Percentiles rank a stretch among this genome's conserved stretches.
phyloP scores from a whole-genome alignment of 2,797 vertebrate genomes.

The Esox masquinongy region DNA sequence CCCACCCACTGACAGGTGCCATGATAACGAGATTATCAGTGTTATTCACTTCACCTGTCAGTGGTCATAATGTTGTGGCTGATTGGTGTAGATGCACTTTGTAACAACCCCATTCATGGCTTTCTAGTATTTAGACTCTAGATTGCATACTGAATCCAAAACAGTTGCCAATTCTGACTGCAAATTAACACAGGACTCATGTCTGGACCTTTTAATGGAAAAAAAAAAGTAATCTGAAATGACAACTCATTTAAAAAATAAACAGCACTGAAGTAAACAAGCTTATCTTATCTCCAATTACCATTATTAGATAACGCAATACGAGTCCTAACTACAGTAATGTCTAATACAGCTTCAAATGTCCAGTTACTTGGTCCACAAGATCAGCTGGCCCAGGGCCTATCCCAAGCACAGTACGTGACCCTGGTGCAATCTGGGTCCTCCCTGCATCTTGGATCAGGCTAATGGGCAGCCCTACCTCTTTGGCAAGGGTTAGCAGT shows the following conservation, averaged over 20 bases:
- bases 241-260: background rate
- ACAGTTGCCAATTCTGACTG: background rate
- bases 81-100: too few species aligned
- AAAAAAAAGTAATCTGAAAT: background rate
- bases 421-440: conserved; percentile 93
- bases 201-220: conserved; percentile 7
- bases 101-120: too few species aligned
- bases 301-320: background rate
- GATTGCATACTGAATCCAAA: too few species aligned
- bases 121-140: too few species aligned
- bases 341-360: conserved; percentile 88
- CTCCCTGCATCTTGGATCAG: conserved; percentile 95
- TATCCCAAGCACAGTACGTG: conserved; percentile 89
- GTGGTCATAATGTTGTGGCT: too few species aligned
- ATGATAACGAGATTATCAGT: too few species aligned
- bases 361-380: conserved; percentile 89
- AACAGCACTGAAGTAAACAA: background rate
- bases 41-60: too few species aligned
- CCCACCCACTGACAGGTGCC: too few species aligned
- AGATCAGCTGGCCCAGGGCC: conserved; percentile 89
- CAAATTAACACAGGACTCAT: background rate
- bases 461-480: conserved; percentile 85
- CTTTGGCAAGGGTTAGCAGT: conserved; percentile 82
- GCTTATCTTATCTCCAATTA: background rate
- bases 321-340: background rate